Base-by-base conservation (phyloP, 2,797 vertebrate genomes). In the Falco naumanni region DNA sequence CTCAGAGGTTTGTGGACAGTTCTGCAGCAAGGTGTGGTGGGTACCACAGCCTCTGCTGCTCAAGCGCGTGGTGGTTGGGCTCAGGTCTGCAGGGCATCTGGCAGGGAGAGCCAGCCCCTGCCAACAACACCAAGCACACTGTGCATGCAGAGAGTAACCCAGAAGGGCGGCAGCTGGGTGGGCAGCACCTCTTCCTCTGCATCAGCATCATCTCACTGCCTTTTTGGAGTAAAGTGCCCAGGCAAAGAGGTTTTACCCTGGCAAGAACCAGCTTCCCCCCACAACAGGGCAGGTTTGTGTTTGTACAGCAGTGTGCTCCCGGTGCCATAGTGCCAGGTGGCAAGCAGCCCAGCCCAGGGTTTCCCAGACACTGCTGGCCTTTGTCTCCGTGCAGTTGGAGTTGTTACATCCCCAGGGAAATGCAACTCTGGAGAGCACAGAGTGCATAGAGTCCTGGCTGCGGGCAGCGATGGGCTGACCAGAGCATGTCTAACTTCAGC, bases 291-390 rank as follows among this genome's bases (percentile, higher is more conserved):
- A 74, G 71, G 50, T 15, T 68, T 3, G 31, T 18, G 45, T 61
- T 68, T 19, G 34, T 24, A 39, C 39, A 37, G 22, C 57, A 45
- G 65, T 2, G 3, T 61, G 75, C 90, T 80, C 1, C 0, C 37
- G 2, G 65, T 39, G 72, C 65, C 87, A 19, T 2, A 28, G 9
- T 5, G 80, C 68, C 83, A 84, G 53, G 22, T 37, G 57, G 91
- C 57, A 15, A 56, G 2, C 10, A 41, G 81, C 72, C 75, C 63
- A 79, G 53, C 45, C 43, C 92, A 63, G 39, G 56, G 39, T 60
- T 93, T 88, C 82, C 64, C 92, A 90, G 79, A 64, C 83, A 37
- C 83, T 43, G 63, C 82, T 88, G 92, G 68, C 75, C 71, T 77
- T 85, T 56, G 57, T 92, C 76, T 84, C 83, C 75, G 29, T 0